Percentiles rank a stretch among this genome's conserved stretches.
Conservation (phyloP, 2,113 vertebrate species). For the Prinia subflava region DNA sequence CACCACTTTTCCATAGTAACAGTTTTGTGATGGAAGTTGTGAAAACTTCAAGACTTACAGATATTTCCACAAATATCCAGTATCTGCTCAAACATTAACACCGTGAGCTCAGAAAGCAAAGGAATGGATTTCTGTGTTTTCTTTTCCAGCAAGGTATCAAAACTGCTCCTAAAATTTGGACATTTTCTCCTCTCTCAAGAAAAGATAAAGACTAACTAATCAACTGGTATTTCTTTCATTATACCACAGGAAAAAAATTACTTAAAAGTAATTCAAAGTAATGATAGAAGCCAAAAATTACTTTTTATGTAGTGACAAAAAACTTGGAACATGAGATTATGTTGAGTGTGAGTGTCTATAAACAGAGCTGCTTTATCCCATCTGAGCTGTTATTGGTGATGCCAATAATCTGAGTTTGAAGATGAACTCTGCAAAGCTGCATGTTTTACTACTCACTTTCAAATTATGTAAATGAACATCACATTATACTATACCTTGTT, state of each 20-base stretch:
- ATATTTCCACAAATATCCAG: constrained; percentile 11
- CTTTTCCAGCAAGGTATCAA: background rate
- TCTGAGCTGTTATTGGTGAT: constrained; percentile 7
- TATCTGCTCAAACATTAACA: constrained; percentile 27
- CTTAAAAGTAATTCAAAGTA: background rate
- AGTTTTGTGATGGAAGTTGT: constrained; percentile 31
- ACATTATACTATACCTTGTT: background rate
- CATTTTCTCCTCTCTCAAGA: background rate
- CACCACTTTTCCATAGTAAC: constrained; percentile 41
- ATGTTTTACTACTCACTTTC: background rate
- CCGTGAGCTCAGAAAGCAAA: background rate
- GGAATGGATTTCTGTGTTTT: background rate
- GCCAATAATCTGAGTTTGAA: constrained; percentile 27
- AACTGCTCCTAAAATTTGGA: background rate
- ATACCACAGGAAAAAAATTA: background rate
- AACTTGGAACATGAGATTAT: constrained; percentile 43
- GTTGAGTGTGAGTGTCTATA: constrained; percentile 64
- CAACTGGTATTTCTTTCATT: background rate
- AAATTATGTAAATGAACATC: background rate
- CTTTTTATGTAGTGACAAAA: constrained; percentile 21
- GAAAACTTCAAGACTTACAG: constrained; percentile 39
- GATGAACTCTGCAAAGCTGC: background rate
- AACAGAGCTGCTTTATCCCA: constrained; percentile 54
- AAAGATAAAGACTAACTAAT: background rate
- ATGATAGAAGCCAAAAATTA: background rate